Evolutionary conservation across 1,140 invertebrate genomes (phyloP).

Genomic region (Calephelis nemesis): DNA sequence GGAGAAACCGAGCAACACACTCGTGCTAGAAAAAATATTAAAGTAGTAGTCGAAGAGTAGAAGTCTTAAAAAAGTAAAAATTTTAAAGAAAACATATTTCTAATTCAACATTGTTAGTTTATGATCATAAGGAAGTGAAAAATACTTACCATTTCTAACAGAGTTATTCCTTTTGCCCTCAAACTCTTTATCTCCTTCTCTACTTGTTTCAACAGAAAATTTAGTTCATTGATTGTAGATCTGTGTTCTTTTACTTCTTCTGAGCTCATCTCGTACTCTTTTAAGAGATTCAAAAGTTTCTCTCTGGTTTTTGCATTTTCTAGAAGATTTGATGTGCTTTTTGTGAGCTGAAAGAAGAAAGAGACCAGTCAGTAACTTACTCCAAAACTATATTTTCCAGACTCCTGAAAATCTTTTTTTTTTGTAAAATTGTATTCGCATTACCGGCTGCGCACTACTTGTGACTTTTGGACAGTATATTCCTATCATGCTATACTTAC

Average conservation of each 20-base stretch:
- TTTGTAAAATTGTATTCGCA: too few species aligned
- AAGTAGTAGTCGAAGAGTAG: too few species aligned
- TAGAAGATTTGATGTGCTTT: conserved; percentile 75
- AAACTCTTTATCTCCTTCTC: conserved; percentile 71
- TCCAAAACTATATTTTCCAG: too few species aligned
- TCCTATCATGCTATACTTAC: too few species aligned
- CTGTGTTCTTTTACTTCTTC: conserved; percentile 77
- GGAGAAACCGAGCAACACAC: too few species aligned
- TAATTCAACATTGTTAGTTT: too few species aligned
- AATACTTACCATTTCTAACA: conserved; percentile 50
- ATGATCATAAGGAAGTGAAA: too few species aligned
- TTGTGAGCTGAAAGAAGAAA: conserved; percentile 60
- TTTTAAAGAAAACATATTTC: too few species aligned
- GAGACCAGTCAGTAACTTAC: neutral
- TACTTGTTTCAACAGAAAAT: conserved; percentile 73
- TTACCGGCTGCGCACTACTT: too few species aligned
- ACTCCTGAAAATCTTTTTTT: neutral
- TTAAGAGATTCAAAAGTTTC: conserved; percentile 71
- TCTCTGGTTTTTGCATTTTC: conserved; percentile 74
- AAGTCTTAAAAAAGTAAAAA: too few species aligned
- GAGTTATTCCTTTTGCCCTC: conserved; percentile 57
- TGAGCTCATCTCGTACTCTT: conserved; percentile 70
- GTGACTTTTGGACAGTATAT: too few species aligned
- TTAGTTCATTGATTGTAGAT: conserved; percentile 76
- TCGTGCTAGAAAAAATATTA: too few species aligned